Evolutionary conservation across 1,140 invertebrate species (phyloP), one percentile per base, ranked within the genome.

Genomic region (Hylyphantes graminicola): DNA sequence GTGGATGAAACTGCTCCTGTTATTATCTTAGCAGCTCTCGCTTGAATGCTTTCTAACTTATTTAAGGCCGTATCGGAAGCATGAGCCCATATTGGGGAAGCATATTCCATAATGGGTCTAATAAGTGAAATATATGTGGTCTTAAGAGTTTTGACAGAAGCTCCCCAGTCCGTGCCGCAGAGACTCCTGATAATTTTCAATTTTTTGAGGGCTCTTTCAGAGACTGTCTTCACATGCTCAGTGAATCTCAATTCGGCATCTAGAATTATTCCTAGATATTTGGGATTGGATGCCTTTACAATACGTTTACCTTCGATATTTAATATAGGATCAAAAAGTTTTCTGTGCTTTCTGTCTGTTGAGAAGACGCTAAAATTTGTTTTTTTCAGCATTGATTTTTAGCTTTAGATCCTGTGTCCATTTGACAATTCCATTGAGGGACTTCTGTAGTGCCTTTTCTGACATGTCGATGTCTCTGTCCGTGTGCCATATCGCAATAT

Each of bases 181-280:
- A 21, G 64, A 67, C 64, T 8, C 21, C 48, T 70, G 17, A 70
- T 70, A 51, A 13, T 70, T 70, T 70, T 70, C 48, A 70, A 51
- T 70, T 50, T n/a, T 70, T 70, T 70, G 10, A 21, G 8, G 21
- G 5, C 35, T 35, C 35, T 35, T 35, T 35, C 35, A 35, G 35
- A 35, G 35, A 35, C 35, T 35, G 67, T 70, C 50, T 70, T 70
- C 19, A 70, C 11, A 50, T 35, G 67, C 67, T 70, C 67, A 70
- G 67, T 70, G 17, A 70, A 48, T 70, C 21, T 70, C 48, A 48
- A 50, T 70, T 70, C 67, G 48, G 67, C 48, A 70, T 70, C 19
- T 51, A 70, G 50, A 50, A 21, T 70, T 35, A 70, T 70, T 70
- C 48, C 67, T 51, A 70, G 11, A 70, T 70, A 70, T 70, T 70